phyloP scores from a whole-genome alignment of 2,797 vertebrate genomes.

The Sciurus carolinensis region DNA sequence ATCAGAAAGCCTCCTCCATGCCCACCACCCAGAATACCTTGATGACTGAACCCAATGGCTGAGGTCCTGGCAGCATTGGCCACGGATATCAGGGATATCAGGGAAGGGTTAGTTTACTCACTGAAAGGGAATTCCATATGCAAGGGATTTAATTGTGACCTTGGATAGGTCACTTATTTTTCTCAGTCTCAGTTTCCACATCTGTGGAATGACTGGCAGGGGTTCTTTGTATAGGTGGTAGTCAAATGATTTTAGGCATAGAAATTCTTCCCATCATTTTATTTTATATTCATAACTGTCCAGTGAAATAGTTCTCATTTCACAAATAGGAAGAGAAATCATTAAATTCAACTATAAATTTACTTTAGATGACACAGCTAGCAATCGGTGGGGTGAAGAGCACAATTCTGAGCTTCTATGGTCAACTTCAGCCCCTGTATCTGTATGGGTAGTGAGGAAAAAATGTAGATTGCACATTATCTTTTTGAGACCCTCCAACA shows the following conservation, averaged over 20 bases:
- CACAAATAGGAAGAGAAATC: not conserved
- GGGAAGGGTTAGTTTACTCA: not conserved
- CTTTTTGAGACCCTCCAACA: slow-evolving; percentile 13
- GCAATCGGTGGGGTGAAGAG: not conserved
- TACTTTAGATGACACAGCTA: slow-evolving; percentile 5
- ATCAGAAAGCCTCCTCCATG: not conserved
- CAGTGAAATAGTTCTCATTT: not conserved
- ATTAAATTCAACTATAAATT: not conserved
- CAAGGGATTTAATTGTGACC: not conserved
- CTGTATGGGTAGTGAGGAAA: not conserved
- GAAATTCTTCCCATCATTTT: not conserved
- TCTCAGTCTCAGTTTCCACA: not conserved
- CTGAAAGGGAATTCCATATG: not conserved
- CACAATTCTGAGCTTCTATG: not conserved
- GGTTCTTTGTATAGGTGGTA: not conserved
- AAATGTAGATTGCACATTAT: not conserved
- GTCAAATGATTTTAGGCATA: not conserved
- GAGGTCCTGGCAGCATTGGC: not conserved
- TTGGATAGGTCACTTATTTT: not conserved
- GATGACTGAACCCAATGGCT: not conserved
- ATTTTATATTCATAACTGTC: not conserved
- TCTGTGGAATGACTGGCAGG: not conserved
- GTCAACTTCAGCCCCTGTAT: not conserved
- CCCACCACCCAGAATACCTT: not conserved
- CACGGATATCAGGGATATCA: not conserved